Evolutionary conservation across 2,113 vertebrate species (phyloP), one percentile per base, ranked within the genome.

Genomic region (Larimichthys polyactis): DNA sequence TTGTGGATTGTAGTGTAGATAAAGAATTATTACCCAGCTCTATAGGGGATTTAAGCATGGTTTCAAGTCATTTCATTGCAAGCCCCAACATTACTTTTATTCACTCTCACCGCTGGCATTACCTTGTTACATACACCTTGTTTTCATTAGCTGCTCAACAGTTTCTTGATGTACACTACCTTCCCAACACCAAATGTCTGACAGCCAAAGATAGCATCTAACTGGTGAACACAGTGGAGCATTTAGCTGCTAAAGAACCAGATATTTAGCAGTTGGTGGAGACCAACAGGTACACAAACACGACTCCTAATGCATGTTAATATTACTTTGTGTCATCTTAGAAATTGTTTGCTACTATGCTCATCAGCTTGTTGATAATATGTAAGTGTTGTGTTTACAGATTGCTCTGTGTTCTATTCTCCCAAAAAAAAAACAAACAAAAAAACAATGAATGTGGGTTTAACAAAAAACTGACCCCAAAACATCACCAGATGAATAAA

Each of bases 311-410:
- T 43, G 10, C 20, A 71, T 24, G 0, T 11, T 11, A 11, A 49
- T 43, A 17, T 24, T 59, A 43, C 3, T 62, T 60, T 4, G 2
- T 44, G 27, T 20, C 11, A 4, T n/a, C 9, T 20, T 32, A 24
- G 20, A 16, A 65, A 29, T 51, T 64, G 40, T 64, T 48, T 51
- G 43, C 3, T 19, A 0, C 17, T 11, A n/a, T 40, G 20, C 55
- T 3, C 49, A 5, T 36, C 32, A 36, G 32, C 5, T 32, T 32
- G 17, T 6, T 5, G 22, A 69, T 62, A 24, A 62, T 32, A 63
- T 78, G 48, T 52, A 15, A 63, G 5, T 24, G 11, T 27, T 40
- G 16, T 51, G 29, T 66, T 79, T 65, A 71, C 29, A 44, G 22
- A 40, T 40, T 40, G 36, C 2, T 40, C 36, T 11, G 22, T 46